Conservation (phyloP, 2,797 vertebrate genomes). For the Etheostoma nigrum region DNA sequence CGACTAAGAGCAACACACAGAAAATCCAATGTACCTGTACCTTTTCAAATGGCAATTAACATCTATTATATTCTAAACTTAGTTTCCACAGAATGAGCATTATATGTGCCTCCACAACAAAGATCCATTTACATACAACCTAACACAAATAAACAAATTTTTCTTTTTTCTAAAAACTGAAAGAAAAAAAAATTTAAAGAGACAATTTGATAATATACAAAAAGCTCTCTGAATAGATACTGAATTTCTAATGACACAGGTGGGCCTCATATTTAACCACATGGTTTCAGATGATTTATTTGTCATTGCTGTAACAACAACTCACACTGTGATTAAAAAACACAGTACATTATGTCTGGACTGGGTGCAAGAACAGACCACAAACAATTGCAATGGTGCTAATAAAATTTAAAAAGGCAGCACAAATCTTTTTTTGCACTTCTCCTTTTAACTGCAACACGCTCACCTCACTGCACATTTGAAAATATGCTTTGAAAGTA, state of each 20-base stretch:
- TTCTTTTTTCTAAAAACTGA: too few species aligned
- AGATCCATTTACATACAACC: neutral
- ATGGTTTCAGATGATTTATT: neutral
- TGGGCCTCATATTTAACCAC: neutral
- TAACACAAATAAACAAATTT: neutral
- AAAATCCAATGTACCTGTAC: too few species aligned
- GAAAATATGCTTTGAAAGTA: neutral
- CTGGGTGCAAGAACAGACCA: neutral
- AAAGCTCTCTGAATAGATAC: neutral
- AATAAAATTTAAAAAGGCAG: neutral
- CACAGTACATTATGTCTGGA: neutral
- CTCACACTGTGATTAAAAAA: neutral
- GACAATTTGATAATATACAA: neutral
- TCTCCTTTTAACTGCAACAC: neutral
- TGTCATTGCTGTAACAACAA: neutral
- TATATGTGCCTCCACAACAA: neutral
- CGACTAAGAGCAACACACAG: too few species aligned
- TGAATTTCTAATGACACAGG: neutral
- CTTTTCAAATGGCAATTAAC: too few species aligned
- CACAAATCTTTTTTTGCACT: constrained; percentile 2
- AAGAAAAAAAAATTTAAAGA: neutral
- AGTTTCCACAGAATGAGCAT: neutral
- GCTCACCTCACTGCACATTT: neutral
- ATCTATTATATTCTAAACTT: too few species aligned
- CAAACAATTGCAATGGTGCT: neutral